Conservation (phyloP, 2,888 invertebrate species). For the Macroteleia sp. region DNA sequence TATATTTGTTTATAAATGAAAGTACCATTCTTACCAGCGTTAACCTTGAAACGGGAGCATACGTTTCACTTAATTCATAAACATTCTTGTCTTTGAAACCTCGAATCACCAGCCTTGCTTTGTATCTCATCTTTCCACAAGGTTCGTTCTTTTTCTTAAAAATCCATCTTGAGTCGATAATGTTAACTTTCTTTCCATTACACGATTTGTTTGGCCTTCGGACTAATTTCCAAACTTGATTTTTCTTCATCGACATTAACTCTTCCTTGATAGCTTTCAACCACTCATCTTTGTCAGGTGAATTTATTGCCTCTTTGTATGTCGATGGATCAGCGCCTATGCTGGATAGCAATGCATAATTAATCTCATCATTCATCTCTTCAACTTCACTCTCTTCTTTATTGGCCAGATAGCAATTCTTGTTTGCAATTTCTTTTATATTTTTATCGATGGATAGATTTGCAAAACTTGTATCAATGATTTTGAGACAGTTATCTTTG, state of each 20-base stretch:
- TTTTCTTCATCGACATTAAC: slow-evolving; percentile 55
- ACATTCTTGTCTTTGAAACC: slow-evolving; percentile 58
- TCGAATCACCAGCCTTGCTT: slow-evolving; percentile 57
- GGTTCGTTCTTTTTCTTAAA: background rate
- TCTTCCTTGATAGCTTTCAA: slow-evolving; percentile 21
- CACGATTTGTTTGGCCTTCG: background rate
- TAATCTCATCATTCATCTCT: slow-evolving; percentile 17
- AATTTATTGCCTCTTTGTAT: slow-evolving; percentile 56
- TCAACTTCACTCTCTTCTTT: no score
- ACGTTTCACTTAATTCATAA: no score
- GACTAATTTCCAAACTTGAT: slow-evolving; percentile 24
- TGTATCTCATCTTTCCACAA: slow-evolving; percentile 15
- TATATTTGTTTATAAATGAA: background rate
- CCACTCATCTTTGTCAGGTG: slow-evolving; percentile 31
- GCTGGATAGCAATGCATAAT: slow-evolving; percentile 15
- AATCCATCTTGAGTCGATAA: slow-evolving; percentile 5
- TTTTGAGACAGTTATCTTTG: no score
- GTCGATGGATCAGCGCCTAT: slow-evolving; percentile 42
- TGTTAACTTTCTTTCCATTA: background rate
- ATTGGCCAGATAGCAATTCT: no score
- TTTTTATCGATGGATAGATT: no score
- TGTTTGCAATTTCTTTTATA: no score
- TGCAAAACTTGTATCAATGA: no score
- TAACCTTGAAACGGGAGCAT: no score
- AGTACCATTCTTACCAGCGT: slow-evolving; percentile 47